Evolutionary conservation across 1,140 invertebrate genomes (phyloP).

Genomic region (Euwallacea fornicatus): DNA sequence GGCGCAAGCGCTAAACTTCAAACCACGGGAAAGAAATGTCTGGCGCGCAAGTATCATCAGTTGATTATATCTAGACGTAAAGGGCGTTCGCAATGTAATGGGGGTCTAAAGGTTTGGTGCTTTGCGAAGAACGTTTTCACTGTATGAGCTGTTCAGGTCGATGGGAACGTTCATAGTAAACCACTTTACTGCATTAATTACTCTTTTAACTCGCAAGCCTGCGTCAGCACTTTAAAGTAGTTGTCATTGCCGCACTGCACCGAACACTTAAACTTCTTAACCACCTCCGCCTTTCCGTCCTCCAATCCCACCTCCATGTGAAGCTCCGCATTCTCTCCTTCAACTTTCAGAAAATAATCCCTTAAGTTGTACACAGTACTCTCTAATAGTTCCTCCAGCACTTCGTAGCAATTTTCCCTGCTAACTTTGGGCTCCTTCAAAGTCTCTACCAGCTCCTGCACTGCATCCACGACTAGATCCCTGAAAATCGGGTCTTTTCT

Average conservation of each 20-base stretch:
- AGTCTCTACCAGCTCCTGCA: conserved; percentile 21
- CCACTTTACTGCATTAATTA: no score
- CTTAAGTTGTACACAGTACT: conserved; percentile 28
- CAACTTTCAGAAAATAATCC: conserved; percentile 4
- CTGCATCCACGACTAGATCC: conserved; percentile 14
- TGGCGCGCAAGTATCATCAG: no score
- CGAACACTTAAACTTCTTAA: conserved; percentile 8
- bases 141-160: no score
- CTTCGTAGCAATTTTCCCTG: conserved; percentile 27
- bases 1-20: no score
- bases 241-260: conserved; percentile 5
- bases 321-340: conserved; percentile 6
- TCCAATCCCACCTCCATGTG: background rate
- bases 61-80: no score
- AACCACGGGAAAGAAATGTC: no score
- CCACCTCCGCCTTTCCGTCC: background rate
- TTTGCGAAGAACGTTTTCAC: no score
- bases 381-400: conserved; percentile 15
- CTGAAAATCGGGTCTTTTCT: conserved; percentile 29
- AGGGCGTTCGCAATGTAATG: no score
- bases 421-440: conserved; percentile 3
- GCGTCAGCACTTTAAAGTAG: conserved; percentile 10
- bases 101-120: no score
- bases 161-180: no score
- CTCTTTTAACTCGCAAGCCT: no score